Percentiles rank a stretch among this genome's conserved stretches.
These are phyloP conservation scores for Hypena proboscidalis DNA, from an alignment of 2,888 invertebrate species.

Conservation along the genomic window DNA sequence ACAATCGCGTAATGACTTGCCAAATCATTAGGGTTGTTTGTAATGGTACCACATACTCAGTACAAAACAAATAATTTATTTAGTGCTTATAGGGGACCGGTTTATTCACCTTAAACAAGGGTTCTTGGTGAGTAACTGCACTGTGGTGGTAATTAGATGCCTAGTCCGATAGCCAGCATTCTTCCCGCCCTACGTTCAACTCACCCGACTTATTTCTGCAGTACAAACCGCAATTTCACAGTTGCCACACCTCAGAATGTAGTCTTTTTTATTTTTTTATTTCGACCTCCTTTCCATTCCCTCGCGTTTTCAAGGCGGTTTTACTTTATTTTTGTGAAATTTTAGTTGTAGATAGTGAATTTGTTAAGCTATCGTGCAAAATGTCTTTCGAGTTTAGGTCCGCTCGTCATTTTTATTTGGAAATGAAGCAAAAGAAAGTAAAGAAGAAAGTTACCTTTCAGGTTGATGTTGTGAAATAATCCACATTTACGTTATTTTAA, in stretches of 20 bases:
- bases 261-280: conserved; percentile 50
- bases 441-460: conserved; percentile 77
- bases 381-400: conserved; percentile 73
- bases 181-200: conserved; percentile 55
- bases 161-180: conserved; percentile 66
- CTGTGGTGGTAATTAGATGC: conserved; percentile 73
- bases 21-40: conserved; percentile 15
- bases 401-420: conserved; percentile 64
- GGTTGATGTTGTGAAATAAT: conserved; percentile 44
- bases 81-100: conserved; percentile 58
- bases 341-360: conserved; percentile 35
- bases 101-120: conserved; percentile 57
- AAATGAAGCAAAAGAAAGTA: conserved; percentile 70
- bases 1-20: conserved; percentile 2
- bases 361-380: conserved; percentile 46
- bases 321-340: conserved; percentile 47
- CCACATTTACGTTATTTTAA: too few species aligned
- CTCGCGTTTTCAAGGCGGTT: conserved; percentile 33
- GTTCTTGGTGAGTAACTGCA: conserved; percentile 53
- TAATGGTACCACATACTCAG: conserved; percentile 22
- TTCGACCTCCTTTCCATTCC: conserved; percentile 47
- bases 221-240: conserved; percentile 62
- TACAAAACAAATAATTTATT: conserved; percentile 38
- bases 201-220: conserved; percentile 56
- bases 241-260: conserved; percentile 53